Conservation (phyloP, 2,113 vertebrate genomes). For the Cyprichromis sp. region DNA sequence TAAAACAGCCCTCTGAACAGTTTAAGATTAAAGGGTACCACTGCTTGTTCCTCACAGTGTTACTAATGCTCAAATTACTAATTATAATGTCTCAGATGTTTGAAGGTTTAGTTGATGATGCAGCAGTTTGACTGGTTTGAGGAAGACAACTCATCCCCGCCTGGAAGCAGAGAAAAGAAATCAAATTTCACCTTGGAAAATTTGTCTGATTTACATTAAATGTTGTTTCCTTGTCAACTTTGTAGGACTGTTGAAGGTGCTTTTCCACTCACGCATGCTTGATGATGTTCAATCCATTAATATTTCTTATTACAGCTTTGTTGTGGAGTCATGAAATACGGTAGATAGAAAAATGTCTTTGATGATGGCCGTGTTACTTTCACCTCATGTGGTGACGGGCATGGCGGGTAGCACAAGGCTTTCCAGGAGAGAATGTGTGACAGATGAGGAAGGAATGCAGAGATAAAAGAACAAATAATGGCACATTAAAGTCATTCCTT, state of each 20-base stretch:
- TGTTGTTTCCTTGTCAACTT: not conserved
- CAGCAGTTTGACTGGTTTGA: constrained; percentile 63
- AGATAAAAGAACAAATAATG: constrained; percentile 42
- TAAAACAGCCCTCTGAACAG: constrained; percentile 39
- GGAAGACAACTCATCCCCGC: constrained; percentile 59
- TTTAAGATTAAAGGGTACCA: constrained; percentile 66
- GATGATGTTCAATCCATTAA: not conserved
- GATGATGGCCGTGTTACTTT: not conserved
- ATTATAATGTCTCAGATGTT: constrained; percentile 64
- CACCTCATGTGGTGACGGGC: not conserved
- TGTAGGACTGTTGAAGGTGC: not conserved
- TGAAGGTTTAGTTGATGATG: constrained; percentile 54
- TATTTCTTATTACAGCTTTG: not conserved
- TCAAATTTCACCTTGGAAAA: not conserved
- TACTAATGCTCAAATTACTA: constrained; percentile 70
- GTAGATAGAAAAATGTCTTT: not conserved
- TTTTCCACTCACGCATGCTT: not conserved
- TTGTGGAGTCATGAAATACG: not conserved
- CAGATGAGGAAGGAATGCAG: constrained; percentile 44
- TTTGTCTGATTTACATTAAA: not conserved
- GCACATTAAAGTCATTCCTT: constrained; percentile 38
- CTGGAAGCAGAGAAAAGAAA: not conserved
- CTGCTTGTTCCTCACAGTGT: constrained; percentile 44
- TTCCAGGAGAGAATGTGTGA: constrained; percentile 28
- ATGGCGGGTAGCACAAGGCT: not conserved